These are phyloP conservation scores for Leptarthrus brevirostris DNA, from an alignment of 2,888 invertebrate species.

Conservation along the genomic window DNA sequence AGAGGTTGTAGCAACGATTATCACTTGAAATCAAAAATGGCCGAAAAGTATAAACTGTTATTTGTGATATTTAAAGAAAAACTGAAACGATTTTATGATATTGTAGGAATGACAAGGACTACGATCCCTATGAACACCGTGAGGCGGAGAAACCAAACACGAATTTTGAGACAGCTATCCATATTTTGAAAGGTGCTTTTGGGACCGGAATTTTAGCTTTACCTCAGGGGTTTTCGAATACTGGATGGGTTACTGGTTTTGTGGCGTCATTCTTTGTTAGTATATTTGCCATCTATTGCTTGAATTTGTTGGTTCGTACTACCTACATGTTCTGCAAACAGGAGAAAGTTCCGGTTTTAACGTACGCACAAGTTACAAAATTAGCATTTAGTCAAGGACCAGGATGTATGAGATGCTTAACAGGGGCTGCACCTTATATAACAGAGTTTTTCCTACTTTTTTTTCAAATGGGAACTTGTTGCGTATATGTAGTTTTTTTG, in stretches of 20 bases:
- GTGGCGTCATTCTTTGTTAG: constrained; percentile 82
- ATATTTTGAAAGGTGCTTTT: constrained; percentile 82
- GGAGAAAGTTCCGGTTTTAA: constrained; percentile 79
- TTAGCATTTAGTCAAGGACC: constrained; percentile 83
- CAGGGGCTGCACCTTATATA: constrained; percentile 71
- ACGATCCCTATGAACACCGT: constrained; percentile 75
- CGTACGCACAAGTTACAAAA: constrained; percentile 87
- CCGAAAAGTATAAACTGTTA: neutral
- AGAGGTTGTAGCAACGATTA: no score
- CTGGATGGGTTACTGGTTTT: constrained; percentile 83
- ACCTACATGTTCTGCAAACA: constrained; percentile 74
- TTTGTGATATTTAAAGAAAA: constrained; percentile 50
- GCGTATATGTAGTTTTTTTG: constrained; percentile 85
- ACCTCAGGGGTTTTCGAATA: constrained; percentile 88
- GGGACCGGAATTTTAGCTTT: constrained; percentile 95
- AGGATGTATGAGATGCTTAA: constrained; percentile 71
- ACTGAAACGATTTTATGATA: no score
- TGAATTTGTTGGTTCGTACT: constrained; percentile 79
- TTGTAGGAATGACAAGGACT: no score
- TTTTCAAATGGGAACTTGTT: constrained; percentile 90
- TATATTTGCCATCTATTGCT: constrained; percentile 84
- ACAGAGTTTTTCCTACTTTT: constrained; percentile 78
- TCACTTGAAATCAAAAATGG: no score
- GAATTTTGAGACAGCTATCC: constrained; percentile 17
- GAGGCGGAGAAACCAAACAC: constrained; percentile 73